These are phyloP conservation scores for Rhynchomys soricoides DNA, from an alignment of 2,113 vertebrate genomes.

Conservation along the genomic window DNA sequence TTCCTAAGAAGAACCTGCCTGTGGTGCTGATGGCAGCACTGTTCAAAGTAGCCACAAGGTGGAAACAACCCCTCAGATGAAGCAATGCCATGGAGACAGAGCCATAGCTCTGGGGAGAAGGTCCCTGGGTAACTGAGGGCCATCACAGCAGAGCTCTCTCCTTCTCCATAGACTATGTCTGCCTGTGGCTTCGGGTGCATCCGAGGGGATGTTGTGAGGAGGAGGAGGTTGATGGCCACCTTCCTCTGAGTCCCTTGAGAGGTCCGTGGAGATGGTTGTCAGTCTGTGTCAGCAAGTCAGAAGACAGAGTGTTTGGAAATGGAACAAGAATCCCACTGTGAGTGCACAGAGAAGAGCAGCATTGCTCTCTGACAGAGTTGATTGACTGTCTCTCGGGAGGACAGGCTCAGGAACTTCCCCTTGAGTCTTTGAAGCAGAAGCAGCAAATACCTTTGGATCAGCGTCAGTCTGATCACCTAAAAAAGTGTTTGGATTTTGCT, in stretches of 20 bases:
- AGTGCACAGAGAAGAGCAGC: background rate
- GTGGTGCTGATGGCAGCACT: too few relatives aligned
- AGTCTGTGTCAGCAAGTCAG: background rate
- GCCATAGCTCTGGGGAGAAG: too few relatives aligned
- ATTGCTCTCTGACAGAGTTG: accelerated
- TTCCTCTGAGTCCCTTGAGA: background rate
- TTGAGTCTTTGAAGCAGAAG: background rate
- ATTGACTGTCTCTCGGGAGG: too few relatives aligned
- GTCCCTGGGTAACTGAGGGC: too few relatives aligned
- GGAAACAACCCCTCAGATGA: too few relatives aligned
- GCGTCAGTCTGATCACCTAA: background rate
- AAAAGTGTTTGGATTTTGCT: background rate
- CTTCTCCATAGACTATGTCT: too few relatives aligned
- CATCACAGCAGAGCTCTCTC: too few relatives aligned
- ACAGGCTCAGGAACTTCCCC: accelerated
- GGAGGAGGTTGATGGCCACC: too few relatives aligned
- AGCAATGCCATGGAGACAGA: too few relatives aligned
- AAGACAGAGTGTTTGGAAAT: background rate
- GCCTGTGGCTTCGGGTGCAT: accelerated
- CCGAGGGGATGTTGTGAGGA: background rate
- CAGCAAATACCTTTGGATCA: background rate
- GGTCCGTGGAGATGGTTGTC: too few relatives aligned
- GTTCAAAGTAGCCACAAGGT: too few relatives aligned
- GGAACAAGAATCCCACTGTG: background rate
- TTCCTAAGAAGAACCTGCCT: too few relatives aligned